phyloP scores from a whole-genome alignment of 2,113 vertebrate genomes.

The Gnathonemus echidnorhynchus region DNA sequence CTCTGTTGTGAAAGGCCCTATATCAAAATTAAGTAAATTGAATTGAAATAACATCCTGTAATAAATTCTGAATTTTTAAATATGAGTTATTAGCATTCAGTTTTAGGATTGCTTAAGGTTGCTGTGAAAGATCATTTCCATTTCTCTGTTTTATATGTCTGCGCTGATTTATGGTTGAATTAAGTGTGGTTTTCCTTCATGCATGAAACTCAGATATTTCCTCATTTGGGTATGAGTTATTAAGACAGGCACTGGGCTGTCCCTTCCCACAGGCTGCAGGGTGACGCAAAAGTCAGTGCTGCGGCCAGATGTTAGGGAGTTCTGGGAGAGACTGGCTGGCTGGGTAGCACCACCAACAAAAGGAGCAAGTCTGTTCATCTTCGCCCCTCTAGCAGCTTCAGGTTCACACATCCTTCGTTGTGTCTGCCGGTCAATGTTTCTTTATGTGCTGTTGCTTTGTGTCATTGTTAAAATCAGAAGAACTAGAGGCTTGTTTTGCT shows the following conservation, averaged over 20 bases:
- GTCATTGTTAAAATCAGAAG: not conserved
- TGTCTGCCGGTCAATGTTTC: not conserved
- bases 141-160: not conserved
- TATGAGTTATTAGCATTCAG: not conserved
- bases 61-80: not conserved
- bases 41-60: not conserved
- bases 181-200: not conserved
- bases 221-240: not conserved
- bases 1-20: not conserved
- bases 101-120: not conserved
- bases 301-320: slow-evolving; percentile 59
- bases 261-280: slow-evolving; percentile 49
- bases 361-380: slow-evolving; percentile 69
- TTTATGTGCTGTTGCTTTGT: not conserved
- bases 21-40: not conserved
- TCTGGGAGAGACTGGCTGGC: slow-evolving; percentile 72
- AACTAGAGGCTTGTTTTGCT: not conserved
- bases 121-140: not conserved
- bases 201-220: not conserved
- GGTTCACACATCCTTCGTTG: slow-evolving; percentile 48
- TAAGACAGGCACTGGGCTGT: not conserved
- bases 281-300: slow-evolving; percentile 60
- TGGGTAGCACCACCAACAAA: slow-evolving; percentile 51
- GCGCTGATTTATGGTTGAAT: not conserved
- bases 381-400: slow-evolving; percentile 71